Base-by-base conservation (phyloP, 1,140 invertebrate genomes). In the Chironomus striatipennis region DNA sequence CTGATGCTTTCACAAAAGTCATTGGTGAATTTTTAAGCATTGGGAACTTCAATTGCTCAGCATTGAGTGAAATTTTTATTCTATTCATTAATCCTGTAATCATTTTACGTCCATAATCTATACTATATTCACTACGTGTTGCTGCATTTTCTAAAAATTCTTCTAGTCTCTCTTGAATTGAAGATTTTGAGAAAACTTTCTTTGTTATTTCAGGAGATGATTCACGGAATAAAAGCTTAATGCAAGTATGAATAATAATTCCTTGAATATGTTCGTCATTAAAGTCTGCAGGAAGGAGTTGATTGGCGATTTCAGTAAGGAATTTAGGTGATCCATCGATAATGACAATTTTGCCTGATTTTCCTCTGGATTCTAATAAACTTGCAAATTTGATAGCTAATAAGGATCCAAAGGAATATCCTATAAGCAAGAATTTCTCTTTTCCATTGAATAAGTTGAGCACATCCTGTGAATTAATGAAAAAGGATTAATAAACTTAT, bases 241-340 rank as follows among this genome's bases (percentile, higher is more conserved):
- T 80, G 24, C 85, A 83, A 72, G 84, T 83, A 42, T 83, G 83
- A 20, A 88, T 78, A 4, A 89, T 78, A 73, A 81, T 80, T 77
- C 87, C 85, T 77, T 88, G 86, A n/a, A 88, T 78, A 18, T 83
- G 79, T 7, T 78, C 79, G 43, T 87, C 86, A 4, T 82, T 81
- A 47, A 83, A 83, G 15, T 80, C 76, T 12, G 81, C 76, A 7
- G 78, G 78, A 43, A 81, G 65, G 12, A 57, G 12, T 57, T 57
- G 47, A 57, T 12, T 57, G 0, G 47, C 12, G 0, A 88, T 75
- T 5, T 79, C 79, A 76, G 84, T 84, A 0, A 88, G 79, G 78
- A 87, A 85, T 65, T 85, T 83, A 0, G 88, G 88, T 6, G 86
- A 81, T n/a, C 87, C 86, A 79, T 89, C 88, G 7, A 89, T 79